These are phyloP conservation scores for Eudorcas thomsonii DNA, from an alignment of 2,113 vertebrate species.

Conservation along the genomic window DNA sequence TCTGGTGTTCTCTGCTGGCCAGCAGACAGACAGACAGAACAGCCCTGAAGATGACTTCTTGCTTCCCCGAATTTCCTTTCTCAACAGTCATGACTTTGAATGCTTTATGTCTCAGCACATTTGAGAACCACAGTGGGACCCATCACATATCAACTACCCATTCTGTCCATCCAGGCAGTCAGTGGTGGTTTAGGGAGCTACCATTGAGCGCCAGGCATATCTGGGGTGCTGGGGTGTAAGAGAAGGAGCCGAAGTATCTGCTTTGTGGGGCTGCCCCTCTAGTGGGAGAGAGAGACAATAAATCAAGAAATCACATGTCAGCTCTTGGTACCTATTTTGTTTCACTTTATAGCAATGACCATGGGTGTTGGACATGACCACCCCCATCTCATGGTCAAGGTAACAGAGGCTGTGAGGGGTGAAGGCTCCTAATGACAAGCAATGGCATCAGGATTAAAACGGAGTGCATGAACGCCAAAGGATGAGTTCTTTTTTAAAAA, in stretches of 20 bases:
- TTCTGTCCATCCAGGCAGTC: neutral
- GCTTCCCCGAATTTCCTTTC: neutral
- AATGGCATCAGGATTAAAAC: neutral
- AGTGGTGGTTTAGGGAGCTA: neutral
- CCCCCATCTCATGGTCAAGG: neutral
- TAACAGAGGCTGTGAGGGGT: neutral
- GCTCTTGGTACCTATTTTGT: neutral
- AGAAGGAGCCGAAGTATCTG: neutral
- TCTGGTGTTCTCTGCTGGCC: neutral
- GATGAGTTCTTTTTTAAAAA: neutral
- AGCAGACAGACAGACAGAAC: neutral
- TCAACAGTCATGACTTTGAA: neutral
- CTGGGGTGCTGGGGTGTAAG: neutral
- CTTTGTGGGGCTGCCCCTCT: neutral
- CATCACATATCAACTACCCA: fast-evolving
- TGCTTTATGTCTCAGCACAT: neutral
- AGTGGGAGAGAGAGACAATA: neutral
- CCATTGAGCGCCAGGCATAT: neutral
- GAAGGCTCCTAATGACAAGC: neutral
- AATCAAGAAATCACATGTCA: conserved; percentile 41
- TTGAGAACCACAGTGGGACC: neutral
- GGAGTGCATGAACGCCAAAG: neutral
- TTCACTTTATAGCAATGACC: neutral
- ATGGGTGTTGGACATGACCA: neutral
- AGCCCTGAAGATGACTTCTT: neutral